Evolutionary conservation across 2,113 vertebrate genomes (phyloP).

Genomic region (Eira barbara): DNA sequence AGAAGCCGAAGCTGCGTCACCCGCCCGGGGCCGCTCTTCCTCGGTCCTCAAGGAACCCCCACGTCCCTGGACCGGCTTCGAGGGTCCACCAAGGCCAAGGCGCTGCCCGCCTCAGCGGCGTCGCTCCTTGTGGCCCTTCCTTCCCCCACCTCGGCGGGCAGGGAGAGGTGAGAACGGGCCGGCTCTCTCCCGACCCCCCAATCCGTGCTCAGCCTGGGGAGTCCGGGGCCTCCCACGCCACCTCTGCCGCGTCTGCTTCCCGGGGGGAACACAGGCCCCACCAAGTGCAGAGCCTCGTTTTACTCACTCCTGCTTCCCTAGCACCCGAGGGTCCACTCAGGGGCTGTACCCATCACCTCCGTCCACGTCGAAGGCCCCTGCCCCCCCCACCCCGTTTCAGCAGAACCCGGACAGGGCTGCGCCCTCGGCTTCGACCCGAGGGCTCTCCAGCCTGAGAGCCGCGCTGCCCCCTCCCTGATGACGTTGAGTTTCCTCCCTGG

Average conservation of each 20-base stretch:
- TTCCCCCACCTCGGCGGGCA: neutral
- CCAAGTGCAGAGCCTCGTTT: neutral
- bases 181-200: too few relatives aligned
- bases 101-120: neutral
- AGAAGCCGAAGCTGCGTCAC: neutral
- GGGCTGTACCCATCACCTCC: neutral
- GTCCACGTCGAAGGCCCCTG: neutral
- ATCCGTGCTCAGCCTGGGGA: neutral
- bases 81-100: neutral
- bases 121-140: neutral
- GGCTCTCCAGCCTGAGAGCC: neutral
- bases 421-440: neutral
- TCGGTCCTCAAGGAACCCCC: neutral
- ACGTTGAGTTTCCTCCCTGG: neutral
- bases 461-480: neutral
- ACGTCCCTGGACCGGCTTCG: neutral
- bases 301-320: neutral
- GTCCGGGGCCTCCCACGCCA: neutral
- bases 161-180: neutral
- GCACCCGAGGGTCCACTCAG: neutral
- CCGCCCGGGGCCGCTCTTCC: neutral
- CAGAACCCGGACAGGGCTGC: neutral
- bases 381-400: neutral
- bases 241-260: neutral
- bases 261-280: neutral